Conservation (phyloP, 2,797 vertebrate genomes). For the Acanthornis magna region DNA sequence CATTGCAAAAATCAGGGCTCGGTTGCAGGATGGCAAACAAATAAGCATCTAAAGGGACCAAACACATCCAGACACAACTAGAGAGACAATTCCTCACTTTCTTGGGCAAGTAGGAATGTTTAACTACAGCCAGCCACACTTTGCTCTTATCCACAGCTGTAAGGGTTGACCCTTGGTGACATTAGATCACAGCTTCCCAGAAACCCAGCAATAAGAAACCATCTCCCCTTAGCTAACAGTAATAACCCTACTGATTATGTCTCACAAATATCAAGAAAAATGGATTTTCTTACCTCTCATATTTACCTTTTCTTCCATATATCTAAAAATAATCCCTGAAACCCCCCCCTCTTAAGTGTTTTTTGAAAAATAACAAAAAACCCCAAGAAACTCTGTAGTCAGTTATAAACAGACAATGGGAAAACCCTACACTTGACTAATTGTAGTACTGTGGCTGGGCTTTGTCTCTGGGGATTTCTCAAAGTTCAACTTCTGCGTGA, state of each 20-base stretch:
- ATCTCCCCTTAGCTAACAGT: background rate
- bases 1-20: background rate
- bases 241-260: background rate
- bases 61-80: background rate
- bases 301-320: background rate
- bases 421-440: constrained; percentile 66
- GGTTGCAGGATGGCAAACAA: background rate
- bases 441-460: background rate
- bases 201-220: background rate
- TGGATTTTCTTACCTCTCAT: background rate
- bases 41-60: background rate
- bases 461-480: constrained; percentile 41
- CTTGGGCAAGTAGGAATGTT: background rate
- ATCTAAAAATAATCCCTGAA: constrained; percentile 39
- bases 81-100: background rate
- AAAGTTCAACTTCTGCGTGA: background rate
- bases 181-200: background rate
- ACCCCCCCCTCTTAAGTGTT: background rate
- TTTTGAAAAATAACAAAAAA: constrained; percentile 52
- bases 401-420: constrained; percentile 62
- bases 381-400: constrained; percentile 37
- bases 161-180: background rate
- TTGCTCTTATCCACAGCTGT: background rate
- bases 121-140: background rate
- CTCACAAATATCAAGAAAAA: background rate